Evolutionary conservation across 2,888 invertebrate genomes (phyloP).

Genomic region (Catonia carolina): DNA sequence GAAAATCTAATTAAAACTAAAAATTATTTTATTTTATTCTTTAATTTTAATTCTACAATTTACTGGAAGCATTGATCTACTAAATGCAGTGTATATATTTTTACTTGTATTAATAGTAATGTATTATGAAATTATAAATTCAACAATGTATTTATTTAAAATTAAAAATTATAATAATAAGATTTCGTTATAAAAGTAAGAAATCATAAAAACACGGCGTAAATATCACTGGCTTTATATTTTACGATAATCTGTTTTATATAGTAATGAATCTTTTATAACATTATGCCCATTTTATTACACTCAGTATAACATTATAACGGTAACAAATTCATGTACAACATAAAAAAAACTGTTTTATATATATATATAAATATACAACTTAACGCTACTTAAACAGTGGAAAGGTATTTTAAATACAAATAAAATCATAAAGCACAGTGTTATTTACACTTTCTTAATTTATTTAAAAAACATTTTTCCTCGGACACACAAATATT

Average conservation of each 20-base stretch:
- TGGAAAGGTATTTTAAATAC: constrained; percentile 2
- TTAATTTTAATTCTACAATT: too few relatives aligned
- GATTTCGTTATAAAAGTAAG: constrained; percentile 5
- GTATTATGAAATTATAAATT: too few relatives aligned
- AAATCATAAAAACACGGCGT: constrained; percentile 3
- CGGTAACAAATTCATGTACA: constrained; percentile 4
- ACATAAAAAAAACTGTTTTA: constrained; percentile 2
- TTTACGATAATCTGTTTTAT: not conserved
- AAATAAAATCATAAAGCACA: constrained; percentile 4
- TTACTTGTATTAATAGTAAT: not conserved
- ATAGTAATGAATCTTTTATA: not conserved
- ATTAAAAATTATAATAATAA: too few relatives aligned
- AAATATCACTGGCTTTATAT: constrained; percentile 10
- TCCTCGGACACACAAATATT: constrained; percentile 7
- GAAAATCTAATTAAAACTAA: not conserved
- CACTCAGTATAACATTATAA: not conserved
- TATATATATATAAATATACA: constrained; percentile 1
- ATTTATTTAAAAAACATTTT: not conserved
- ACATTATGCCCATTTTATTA: not conserved
- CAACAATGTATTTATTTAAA: too few relatives aligned
- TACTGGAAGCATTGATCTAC: constrained; percentile 2
- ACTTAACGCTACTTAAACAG: constrained; percentile 2
- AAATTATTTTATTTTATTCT: constrained; percentile 3
- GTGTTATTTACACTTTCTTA: constrained; percentile 10
- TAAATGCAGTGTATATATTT: not conserved